A percentile compares a stretch with the other conserved stretches of the same genome.
phyloP scores from a whole-genome alignment of 2,113 vertebrate species.

The Salvelinus alpinus region DNA sequence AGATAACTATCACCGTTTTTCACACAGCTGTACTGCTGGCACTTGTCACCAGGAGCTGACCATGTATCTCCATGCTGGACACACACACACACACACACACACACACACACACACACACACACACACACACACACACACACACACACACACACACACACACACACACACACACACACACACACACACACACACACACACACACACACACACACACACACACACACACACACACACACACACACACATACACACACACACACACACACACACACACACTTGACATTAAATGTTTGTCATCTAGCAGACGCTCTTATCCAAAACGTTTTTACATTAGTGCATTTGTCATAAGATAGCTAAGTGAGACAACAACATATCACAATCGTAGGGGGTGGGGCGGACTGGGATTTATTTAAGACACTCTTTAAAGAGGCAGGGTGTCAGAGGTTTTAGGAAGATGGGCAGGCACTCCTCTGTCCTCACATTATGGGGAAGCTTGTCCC shows the following conservation, averaged over 20 bases:
- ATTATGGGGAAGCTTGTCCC: neutral
- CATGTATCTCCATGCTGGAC: constrained; percentile 73
- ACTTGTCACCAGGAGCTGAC: constrained; percentile 68
- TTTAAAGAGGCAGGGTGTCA: too few relatives aligned
- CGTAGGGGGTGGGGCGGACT: too few relatives aligned
- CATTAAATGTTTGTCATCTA: neutral
- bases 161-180: neutral
- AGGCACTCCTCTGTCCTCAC: too few relatives aligned
- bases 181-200: neutral
- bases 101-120: neutral
- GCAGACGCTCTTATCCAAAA: neutral
- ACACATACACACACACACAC: neutral
- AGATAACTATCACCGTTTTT: constrained; percentile 67
- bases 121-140: neutral
- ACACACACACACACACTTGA: neutral
- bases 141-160: constrained; percentile 2
- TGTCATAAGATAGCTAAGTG: neutral
- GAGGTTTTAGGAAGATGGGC: too few relatives aligned
- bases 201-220: constrained; percentile 3
- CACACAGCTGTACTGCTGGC: constrained; percentile 78
- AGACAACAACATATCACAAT: neutral
- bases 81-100: neutral
- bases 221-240: neutral
- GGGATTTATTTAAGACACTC: too few relatives aligned
- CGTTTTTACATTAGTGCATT: too few relatives aligned